These are phyloP conservation scores for Thoracochromis brauschi DNA, from an alignment of 2,113 vertebrate species.

Conservation along the genomic window DNA sequence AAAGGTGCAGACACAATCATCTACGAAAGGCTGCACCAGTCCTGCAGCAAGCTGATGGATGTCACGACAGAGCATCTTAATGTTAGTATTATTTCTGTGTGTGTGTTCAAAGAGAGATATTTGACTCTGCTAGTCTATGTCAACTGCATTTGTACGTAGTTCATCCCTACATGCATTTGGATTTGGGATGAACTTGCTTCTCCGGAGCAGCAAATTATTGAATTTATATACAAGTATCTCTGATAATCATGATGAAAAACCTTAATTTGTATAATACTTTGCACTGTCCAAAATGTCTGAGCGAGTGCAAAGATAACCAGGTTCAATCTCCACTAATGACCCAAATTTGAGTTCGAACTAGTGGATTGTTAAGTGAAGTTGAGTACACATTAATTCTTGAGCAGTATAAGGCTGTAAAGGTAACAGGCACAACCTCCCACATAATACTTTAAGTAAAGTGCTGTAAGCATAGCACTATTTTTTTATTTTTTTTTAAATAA, in stretches of 20 bases:
- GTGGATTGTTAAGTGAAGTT: not conserved
- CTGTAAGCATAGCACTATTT: not conserved
- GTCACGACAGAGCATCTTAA: constrained; percentile 90
- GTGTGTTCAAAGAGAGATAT: not conserved
- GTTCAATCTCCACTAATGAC: not conserved
- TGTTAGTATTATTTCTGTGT: constrained; percentile 67
- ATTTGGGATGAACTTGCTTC: not conserved
- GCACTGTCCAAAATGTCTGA: not conserved
- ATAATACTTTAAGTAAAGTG: not conserved
- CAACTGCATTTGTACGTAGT: rapidly evolving
- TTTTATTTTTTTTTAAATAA: not conserved
- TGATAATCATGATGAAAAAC: not conserved
- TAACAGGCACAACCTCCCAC: not conserved
- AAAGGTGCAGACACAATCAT: constrained; percentile 95
- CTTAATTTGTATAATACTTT: not conserved
- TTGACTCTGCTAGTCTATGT: rapidly evolving
- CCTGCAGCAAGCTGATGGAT: constrained; percentile 77
- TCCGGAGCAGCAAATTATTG: not conserved
- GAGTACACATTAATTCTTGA: rapidly evolving
- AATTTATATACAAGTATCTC: not conserved
- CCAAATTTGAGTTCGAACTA: not conserved
- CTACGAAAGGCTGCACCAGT: constrained; percentile 79
- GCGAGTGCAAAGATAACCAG: rapidly evolving
- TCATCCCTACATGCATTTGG: not conserved
- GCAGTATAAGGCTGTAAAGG: not conserved